These are phyloP conservation scores for Eudasyphora cyanicolor DNA, from an alignment of 2,888 invertebrate species.

Conservation along the genomic window DNA sequence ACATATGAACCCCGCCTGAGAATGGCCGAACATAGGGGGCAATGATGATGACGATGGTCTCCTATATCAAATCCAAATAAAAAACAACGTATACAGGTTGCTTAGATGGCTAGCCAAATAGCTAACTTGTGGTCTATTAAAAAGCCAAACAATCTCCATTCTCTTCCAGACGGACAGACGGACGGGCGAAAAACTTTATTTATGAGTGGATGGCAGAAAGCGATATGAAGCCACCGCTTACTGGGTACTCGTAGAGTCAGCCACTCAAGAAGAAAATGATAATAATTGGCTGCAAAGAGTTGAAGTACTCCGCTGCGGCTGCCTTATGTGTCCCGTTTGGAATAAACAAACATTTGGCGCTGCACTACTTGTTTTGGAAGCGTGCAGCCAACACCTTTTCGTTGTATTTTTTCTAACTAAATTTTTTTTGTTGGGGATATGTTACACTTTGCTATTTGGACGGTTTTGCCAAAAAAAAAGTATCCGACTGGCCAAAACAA, in stretches of 20 bases:
- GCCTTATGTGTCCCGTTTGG: not conserved
- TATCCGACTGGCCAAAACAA: not conserved
- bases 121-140: no score
- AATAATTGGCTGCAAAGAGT: conserved; percentile 3
- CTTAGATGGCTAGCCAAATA: not conserved
- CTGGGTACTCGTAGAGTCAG: not conserved
- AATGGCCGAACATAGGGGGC: not conserved
- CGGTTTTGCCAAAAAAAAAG: no score
- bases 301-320: not conserved
- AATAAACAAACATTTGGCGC: conserved; percentile 47
- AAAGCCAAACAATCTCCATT: no score
- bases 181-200: not conserved
- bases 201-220: not conserved
- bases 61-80: not conserved
- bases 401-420: conserved; percentile 6
- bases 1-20: no score
- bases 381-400: conserved; percentile 63
- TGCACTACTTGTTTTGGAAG: conserved; percentile 63
- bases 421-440: not conserved
- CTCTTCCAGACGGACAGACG: not conserved
- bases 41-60: not conserved
- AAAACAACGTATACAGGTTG: not conserved
- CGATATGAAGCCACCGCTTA: not conserved
- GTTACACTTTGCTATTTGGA: not conserved
- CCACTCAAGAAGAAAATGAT: not conserved